phyloP scores from a whole-genome alignment of 2,888 invertebrate species.

The Cerastis leucographa region DNA sequence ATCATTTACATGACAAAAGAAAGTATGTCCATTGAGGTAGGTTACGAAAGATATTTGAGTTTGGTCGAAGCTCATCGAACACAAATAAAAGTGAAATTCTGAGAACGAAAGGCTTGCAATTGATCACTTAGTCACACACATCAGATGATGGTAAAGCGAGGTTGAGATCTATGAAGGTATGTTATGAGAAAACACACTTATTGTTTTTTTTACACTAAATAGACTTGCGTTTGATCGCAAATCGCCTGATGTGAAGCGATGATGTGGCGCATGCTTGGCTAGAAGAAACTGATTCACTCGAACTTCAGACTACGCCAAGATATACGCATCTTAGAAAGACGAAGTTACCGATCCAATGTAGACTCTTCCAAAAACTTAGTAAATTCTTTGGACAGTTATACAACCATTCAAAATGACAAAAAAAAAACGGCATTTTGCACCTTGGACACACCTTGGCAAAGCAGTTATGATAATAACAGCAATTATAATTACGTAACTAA shows the following conservation, averaged over 20 bases:
- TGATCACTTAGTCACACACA: neutral
- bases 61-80: neutral
- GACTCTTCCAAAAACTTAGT: neutral
- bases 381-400: neutral
- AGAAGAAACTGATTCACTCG: neutral
- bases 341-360: neutral
- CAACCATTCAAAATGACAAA: neutral
- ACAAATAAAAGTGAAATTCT: neutral
- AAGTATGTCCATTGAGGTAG: neutral
- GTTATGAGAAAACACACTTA: neutral
- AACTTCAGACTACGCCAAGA: neutral
- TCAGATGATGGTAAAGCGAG: neutral
- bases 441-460: constrained; percentile 10
- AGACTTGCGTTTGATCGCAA: neutral
- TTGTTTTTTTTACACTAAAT: neutral
- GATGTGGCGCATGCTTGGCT: neutral
- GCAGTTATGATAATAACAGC: constrained; percentile 22
- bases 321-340: neutral
- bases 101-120: neutral
- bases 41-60: neutral
- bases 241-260: neutral
- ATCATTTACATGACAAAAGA: neutral
- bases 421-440: neutral
- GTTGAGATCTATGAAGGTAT: neutral
- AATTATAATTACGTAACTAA: constrained; percentile 33